Base-by-base conservation (phyloP, 2,113 vertebrate genomes). In the Grammomys surdaster region DNA sequence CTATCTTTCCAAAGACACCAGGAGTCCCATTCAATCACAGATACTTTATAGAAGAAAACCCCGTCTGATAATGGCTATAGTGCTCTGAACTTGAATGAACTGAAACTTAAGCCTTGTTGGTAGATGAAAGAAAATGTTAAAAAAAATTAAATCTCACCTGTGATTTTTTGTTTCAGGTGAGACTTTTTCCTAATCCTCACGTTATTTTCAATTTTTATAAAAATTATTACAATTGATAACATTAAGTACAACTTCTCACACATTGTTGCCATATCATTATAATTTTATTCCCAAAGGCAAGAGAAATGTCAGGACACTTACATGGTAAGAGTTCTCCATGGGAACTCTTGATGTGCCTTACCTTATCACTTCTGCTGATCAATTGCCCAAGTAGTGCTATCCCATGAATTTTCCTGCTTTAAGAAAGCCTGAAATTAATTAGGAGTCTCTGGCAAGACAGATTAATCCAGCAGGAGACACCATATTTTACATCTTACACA, bases 161-260 rank as follows among this genome's bases (percentile, higher is more conserved):
- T 40, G 4, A 90, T 70, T 95, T 11, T 14, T 40, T 86, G 10
- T 69, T 93, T 94, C 48, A 36, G 92, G 90, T 70, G 88, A 82
- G n/a, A 95, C 40, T 75, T 93, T 90, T 82, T 65, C 56, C 36
- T 85, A 84, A 78, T 4, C 12, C 14, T 94, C 36, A 84, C 70
- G 22, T 40, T 90, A 63, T 31, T 56, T 75, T 86, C 56, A n/a
- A 67, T 51, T 69, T 87, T 90, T 90, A 65, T 7, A 86, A 60
- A 88, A 43, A 46, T 75, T 93, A 70, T 67, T 76, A 40, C 91
- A 65, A 69, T 19, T 16, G 60, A 69, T 54, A 19, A 88, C 22
- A 58, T 81, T 72, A 78, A 76, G 46, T 85, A 12, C 46, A 51
- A 11, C 72, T 93, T 46, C 40, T 81, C 48, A 89, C 36, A 85